These are phyloP conservation scores for Halichondria panicea DNA, from an alignment of 37 sponge, comb jelly and placozoan genomes.

Conservation along the genomic window DNA sequence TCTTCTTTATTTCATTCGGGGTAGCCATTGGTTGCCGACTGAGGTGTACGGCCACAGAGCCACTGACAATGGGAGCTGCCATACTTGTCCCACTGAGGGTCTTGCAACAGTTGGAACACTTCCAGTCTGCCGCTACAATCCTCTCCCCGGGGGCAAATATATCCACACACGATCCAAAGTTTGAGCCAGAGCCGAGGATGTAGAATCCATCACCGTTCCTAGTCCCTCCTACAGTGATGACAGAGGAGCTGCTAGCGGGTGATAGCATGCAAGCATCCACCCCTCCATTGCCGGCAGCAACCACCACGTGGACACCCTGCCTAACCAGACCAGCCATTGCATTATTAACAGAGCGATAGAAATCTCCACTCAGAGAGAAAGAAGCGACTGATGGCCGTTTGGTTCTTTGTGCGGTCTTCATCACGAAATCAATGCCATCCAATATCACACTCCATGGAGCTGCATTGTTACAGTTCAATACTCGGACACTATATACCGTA, in stretches of 20 bases:
- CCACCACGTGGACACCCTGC: constrained; percentile 45
- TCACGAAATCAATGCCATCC: constrained; percentile 41
- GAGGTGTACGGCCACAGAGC: constrained; percentile 53
- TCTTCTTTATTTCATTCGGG: constrained; percentile 36
- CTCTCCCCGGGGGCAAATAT: constrained; percentile 70
- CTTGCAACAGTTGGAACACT: constrained; percentile 38
- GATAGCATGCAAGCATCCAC: constrained; percentile 32
- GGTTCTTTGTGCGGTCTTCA: neutral
- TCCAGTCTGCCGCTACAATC: constrained; percentile 30
- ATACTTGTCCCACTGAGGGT: constrained; percentile 63
- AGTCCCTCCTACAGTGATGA: constrained; percentile 65
- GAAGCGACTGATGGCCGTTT: constrained; percentile 39
- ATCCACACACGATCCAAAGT: constrained; percentile 65
- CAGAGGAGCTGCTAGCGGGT: constrained; percentile 35
- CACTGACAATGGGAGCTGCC: constrained; percentile 66
- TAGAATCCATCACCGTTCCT: constrained; percentile 51
- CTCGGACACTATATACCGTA: constrained; percentile 57
- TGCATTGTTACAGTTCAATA: constrained; percentile 47
- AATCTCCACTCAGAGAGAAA: constrained; percentile 64
- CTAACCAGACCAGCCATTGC: constrained; percentile 14
- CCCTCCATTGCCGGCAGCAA: constrained; percentile 63
- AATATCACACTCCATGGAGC: constrained; percentile 62
- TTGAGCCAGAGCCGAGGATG: constrained; percentile 30
- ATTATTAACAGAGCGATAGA: constrained; percentile 33
- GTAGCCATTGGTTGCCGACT: constrained; percentile 33